Conservation (phyloP, 1,140 invertebrate species). For the Cherax quadricarinatus region DNA sequence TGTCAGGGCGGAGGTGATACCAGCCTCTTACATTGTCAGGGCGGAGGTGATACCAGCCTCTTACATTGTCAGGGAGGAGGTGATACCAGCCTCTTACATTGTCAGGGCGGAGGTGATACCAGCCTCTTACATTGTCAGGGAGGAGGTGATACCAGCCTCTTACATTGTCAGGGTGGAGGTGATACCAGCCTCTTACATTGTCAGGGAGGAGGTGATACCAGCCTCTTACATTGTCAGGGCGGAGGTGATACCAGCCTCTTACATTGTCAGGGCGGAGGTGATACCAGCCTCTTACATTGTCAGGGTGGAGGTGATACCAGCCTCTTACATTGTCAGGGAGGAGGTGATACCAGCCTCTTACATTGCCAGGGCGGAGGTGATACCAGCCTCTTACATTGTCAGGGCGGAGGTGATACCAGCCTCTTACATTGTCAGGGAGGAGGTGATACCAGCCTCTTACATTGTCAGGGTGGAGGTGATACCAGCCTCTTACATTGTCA, state of each 20-base stretch:
- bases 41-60: too few relatives aligned
- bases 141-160: background rate
- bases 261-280: conserved; percentile 32
- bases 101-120: conserved; percentile 22
- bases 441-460: too few relatives aligned
- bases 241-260: too few relatives aligned
- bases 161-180: conserved; percentile 15
- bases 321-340: too few relatives aligned
- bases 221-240: conserved; percentile 14
- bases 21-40: conserved; percentile 2
- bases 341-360: background rate
- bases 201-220: conserved; percentile 12
- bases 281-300: background rate
- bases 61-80: too few relatives aligned
- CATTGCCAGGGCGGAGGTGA: conserved; percentile 19
- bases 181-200: too few relatives aligned
- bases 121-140: too few relatives aligned
- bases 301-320: conserved; percentile 17
- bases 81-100: background rate
- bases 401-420: conserved; percentile 3
- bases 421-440: conserved; percentile 24
- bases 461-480: conserved; percentile 21
- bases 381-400: too few relatives aligned
- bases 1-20: conserved; percentile 19
- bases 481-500: background rate